A percentile compares a stretch with the other conserved stretches of the same genome.
Conservation (phyloP, 2,888 invertebrate genomes). For the Cloeon dipterum region DNA sequence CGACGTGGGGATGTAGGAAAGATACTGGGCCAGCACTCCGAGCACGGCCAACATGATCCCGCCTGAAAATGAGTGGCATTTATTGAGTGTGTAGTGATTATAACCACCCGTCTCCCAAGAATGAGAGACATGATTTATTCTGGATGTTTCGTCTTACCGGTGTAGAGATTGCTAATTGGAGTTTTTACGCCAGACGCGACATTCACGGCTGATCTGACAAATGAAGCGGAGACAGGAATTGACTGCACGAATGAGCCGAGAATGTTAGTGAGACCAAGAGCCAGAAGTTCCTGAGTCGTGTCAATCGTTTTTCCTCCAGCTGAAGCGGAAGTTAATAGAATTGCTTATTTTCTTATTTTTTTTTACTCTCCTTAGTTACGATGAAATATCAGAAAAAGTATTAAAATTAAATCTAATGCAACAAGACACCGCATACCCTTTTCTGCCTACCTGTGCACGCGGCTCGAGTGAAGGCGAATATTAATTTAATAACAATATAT, state of each 20-base stretch:
- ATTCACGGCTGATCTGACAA: conserved; percentile 55
- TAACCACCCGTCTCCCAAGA: no score
- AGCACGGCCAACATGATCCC: conserved; percentile 53
- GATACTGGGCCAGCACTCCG: conserved; percentile 52
- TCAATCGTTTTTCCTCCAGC: conserved; percentile 43
- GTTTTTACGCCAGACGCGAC: conserved; percentile 57
- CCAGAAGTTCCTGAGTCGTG: conserved; percentile 60
- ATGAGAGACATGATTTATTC: no score
- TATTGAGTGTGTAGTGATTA: no score
- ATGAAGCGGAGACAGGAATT: conserved; percentile 52
- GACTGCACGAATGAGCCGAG: conserved; percentile 52
- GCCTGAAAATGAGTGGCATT: conserved; percentile 20
- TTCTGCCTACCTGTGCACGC: no score
- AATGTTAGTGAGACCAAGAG: conserved; percentile 50
- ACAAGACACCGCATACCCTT: no score
- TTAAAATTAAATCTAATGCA: no score
- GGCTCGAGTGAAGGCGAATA: no score
- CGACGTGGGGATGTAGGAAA: conserved; percentile 67
- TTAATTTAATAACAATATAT: no score
- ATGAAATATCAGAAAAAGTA: no score
- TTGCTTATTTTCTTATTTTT: neutral
- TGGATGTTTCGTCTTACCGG: conserved; percentile 22
- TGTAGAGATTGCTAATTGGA: conserved; percentile 48
- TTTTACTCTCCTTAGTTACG: no score
- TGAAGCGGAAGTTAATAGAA: conserved; percentile 13